Conservation (phyloP, 2,888 invertebrate species). For the Macropis europaea region DNA sequence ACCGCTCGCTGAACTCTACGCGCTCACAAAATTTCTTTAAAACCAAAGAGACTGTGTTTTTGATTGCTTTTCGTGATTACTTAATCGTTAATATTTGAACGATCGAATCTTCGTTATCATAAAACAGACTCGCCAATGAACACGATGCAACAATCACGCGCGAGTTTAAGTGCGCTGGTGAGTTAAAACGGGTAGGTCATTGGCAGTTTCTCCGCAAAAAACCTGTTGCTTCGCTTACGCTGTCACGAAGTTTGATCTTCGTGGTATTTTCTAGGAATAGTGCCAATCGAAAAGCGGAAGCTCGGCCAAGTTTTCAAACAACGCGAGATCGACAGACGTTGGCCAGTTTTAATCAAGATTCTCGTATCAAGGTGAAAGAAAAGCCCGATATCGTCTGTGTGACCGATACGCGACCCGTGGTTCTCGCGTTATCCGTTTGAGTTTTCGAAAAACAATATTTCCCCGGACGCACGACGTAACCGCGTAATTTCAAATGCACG, state of each 20-base stretch:
- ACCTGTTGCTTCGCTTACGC: slow-evolving; percentile 68
- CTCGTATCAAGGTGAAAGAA: slow-evolving; percentile 20
- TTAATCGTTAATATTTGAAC: too few species aligned
- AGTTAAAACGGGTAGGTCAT: slow-evolving; percentile 43
- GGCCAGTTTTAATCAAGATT: not conserved
- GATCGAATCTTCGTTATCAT: too few species aligned
- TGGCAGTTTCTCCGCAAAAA: slow-evolving; percentile 58
- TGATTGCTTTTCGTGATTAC: too few species aligned
- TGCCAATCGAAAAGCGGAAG: slow-evolving; percentile 27
- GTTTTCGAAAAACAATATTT: not conserved
- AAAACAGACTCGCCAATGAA: too few species aligned
- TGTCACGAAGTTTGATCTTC: slow-evolving; percentile 36
- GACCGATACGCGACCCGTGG: not conserved
- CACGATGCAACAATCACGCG: slow-evolving; percentile 1
- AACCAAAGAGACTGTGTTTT: too few species aligned
- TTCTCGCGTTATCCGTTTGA: not conserved
- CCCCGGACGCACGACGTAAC: not conserved
- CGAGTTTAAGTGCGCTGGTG: not conserved
- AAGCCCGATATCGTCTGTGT: slow-evolving; percentile 4
- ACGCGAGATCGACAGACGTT: not conserved
- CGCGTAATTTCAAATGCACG: not conserved
- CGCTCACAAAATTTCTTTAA: too few species aligned
- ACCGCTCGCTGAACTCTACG: too few species aligned
- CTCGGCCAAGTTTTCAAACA: slow-evolving; percentile 27
- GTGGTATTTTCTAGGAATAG: slow-evolving; percentile 14